phyloP scores from a whole-genome alignment of 2,113 vertebrate species.

The Sander lucioperca region DNA sequence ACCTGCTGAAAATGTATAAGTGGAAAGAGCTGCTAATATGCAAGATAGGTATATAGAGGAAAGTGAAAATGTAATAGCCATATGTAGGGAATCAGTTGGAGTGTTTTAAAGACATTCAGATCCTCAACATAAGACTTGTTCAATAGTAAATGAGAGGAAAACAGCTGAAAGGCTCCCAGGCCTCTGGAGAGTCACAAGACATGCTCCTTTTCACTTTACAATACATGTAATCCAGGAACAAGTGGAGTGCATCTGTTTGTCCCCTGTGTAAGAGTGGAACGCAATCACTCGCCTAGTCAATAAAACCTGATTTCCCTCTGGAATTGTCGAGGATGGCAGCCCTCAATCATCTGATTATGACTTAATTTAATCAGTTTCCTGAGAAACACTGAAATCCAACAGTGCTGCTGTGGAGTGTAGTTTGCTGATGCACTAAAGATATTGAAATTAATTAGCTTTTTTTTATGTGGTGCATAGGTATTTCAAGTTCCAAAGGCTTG shows the following conservation, averaged over 20 bases:
- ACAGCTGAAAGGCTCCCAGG: conserved; percentile 13
- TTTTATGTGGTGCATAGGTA: neutral
- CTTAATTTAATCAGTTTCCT: conserved; percentile 63
- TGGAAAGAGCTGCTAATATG: conserved; percentile 14
- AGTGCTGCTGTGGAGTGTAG: conserved; percentile 17
- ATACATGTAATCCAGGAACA: conserved; percentile 58
- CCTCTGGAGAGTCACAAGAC: conserved; percentile 31
- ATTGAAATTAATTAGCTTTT: conserved; percentile 40
- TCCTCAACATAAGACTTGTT: conserved; percentile 19
- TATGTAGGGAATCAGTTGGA: neutral
- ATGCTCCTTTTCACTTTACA: conserved; percentile 49
- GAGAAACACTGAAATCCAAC: conserved; percentile 24
- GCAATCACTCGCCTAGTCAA: conserved; percentile 57
- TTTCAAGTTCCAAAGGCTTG: conserved; percentile 25
- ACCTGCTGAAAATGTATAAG: conserved; percentile 27
- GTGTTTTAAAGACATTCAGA: neutral
- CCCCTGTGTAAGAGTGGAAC: conserved; percentile 45
- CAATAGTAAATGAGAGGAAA: conserved; percentile 15
- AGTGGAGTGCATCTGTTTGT: conserved; percentile 55
- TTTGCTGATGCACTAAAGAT: conserved; percentile 43
- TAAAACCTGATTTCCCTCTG: conserved; percentile 67
- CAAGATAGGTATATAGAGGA: neutral
- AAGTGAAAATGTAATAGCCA: neutral
- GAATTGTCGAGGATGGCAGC: conserved; percentile 63
- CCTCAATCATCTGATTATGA: conserved; percentile 66